Conservation (phyloP, 2,113 vertebrate genomes). For the Grus americana region DNA sequence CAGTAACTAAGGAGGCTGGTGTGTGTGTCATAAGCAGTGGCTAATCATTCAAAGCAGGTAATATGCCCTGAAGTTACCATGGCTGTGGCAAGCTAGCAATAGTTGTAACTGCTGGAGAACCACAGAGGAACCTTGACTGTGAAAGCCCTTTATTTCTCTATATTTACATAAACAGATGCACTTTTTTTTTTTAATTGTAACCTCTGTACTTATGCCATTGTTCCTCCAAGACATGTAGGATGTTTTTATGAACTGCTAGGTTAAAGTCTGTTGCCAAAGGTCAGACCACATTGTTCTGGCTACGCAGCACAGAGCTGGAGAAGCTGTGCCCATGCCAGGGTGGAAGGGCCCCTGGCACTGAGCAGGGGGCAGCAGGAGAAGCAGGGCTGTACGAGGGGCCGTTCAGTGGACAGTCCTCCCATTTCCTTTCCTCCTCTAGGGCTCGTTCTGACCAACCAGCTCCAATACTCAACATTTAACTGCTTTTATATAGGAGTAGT, state of each 20-base stretch:
- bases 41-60: neutral
- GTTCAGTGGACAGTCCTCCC: neutral
- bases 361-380: neutral
- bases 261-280: neutral
- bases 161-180: neutral
- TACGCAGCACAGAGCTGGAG: neutral
- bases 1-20: neutral
- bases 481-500: neutral
- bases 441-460: neutral
- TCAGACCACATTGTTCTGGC: accelerated
- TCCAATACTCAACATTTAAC: neutral
- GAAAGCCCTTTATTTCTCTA: neutral
- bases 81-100: neutral
- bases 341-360: neutral
- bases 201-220: neutral
- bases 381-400: neutral
- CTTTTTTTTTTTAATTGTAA: neutral
- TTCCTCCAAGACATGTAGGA: neutral
- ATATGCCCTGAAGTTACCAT: neutral
- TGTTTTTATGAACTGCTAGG: neutral
- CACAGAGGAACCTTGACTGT: neutral
- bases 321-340: neutral
- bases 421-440: neutral
- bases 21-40: neutral
- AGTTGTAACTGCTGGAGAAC: neutral